These are phyloP conservation scores for Caenorhabditis brenneri DNA, from an alignment of 1,140 invertebrate species.

Conservation along the genomic window DNA sequence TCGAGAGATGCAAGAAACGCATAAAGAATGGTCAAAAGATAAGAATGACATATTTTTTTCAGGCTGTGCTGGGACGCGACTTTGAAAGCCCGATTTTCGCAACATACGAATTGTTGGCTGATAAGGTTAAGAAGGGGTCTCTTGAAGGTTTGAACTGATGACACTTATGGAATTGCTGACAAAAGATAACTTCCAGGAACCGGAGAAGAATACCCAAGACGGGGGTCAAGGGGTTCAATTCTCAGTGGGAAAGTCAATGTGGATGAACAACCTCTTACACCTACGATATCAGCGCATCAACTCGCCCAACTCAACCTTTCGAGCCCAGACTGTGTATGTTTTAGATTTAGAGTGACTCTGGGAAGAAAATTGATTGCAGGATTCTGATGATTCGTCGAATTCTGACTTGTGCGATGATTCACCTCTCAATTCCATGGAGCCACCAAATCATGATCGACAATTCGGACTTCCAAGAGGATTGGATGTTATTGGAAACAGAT, in stretches of 20 bases:
- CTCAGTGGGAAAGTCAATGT: slow-evolving; percentile 69
- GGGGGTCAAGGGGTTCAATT: slow-evolving; percentile 69
- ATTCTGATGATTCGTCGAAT: slow-evolving; percentile 68
- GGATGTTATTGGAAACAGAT: slow-evolving; percentile 3
- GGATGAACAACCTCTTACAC: slow-evolving; percentile 59
- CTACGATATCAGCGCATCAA: slow-evolving; percentile 69
- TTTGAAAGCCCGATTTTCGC: slow-evolving; percentile 66
- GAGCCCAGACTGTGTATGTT: slow-evolving; percentile 64
- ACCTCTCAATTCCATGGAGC: slow-evolving; percentile 42
- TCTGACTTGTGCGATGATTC: slow-evolving; percentile 51
- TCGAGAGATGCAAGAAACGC: neutral
- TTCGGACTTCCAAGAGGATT: neutral
- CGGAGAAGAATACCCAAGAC: slow-evolving; percentile 57
- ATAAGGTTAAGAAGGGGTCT: slow-evolving; percentile 59
- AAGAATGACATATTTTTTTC: slow-evolving; percentile 42
- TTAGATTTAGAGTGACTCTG: neutral
- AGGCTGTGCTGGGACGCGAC: slow-evolving; percentile 64
- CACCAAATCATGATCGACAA: neutral
- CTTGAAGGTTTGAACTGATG: slow-evolving; percentile 42
- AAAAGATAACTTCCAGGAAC: neutral
- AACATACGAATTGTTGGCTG: slow-evolving; percentile 63
- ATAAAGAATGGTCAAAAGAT: slow-evolving; percentile 36
- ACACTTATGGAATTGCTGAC: neutral
- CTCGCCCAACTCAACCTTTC: slow-evolving; percentile 66
- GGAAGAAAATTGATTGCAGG: slow-evolving; percentile 55